Evolutionary conservation across 2,888 invertebrate species (phyloP).

Genomic region (Hydraecia micacea): DNA sequence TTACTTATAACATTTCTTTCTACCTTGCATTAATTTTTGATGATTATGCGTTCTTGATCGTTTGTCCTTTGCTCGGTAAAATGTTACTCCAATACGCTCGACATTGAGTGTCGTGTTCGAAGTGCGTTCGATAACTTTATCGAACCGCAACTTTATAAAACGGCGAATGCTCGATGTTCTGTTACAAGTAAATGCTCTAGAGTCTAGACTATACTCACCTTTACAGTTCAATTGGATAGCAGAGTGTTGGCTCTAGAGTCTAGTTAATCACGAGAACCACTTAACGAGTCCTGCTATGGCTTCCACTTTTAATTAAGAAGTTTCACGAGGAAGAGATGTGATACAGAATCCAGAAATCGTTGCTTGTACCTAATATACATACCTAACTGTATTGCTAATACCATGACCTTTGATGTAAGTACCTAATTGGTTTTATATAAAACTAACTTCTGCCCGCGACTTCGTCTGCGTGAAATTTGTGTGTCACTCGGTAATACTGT

Average conservation of each 20-base stretch:
- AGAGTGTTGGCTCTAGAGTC: neutral
- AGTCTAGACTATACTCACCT: neutral
- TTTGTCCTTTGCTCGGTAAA: neutral
- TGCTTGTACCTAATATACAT: neutral
- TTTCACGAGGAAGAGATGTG: conserved; percentile 7
- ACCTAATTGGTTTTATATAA: neutral
- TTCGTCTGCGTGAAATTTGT: too few relatives aligned
- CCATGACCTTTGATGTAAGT: neutral
- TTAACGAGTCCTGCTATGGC: conserved; percentile 22
- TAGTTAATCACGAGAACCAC: conserved; percentile 35
- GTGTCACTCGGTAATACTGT: too few relatives aligned
- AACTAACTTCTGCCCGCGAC: neutral
- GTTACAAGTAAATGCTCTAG: neutral
- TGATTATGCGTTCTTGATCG: neutral
- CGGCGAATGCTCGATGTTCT: neutral
- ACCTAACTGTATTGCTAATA: neutral
- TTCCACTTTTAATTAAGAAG: conserved; percentile 39
- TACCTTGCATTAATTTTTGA: neutral
- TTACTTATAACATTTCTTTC: neutral
- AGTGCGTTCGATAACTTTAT: neutral
- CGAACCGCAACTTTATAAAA: neutral
- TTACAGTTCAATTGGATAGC: conserved; percentile 2
- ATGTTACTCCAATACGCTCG: neutral
- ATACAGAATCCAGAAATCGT: neutral
- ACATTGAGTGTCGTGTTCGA: neutral